Conservation (phyloP, 2,797 vertebrate species). For the Xenentodon cancila region DNA sequence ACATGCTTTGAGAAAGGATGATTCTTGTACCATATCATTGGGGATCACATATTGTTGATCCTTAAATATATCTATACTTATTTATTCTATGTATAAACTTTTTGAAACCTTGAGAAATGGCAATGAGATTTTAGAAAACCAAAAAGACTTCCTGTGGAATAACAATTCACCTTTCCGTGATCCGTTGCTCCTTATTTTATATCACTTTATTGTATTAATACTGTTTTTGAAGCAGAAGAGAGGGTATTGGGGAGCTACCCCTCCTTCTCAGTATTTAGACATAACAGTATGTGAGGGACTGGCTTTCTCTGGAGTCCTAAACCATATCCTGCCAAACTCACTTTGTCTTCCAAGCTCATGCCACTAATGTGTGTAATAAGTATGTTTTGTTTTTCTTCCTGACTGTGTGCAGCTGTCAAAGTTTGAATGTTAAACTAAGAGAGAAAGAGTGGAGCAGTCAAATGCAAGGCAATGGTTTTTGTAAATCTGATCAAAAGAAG, state of each 20-base stretch:
- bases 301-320: constrained; percentile 64
- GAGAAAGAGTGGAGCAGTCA: constrained; percentile 51
- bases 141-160: constrained; percentile 74
- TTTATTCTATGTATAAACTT: constrained; percentile 79
- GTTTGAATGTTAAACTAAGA: constrained; percentile 50
- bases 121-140: constrained; percentile 79
- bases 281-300: constrained; percentile 55
- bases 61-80: constrained; percentile 75
- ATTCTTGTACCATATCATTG: constrained; percentile 71
- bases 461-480: constrained; percentile 67
- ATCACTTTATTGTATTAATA: constrained; percentile 66
- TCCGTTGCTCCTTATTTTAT: constrained; percentile 68
- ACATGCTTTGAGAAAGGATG: constrained; percentile 60
- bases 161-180: constrained; percentile 59
- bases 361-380: constrained; percentile 60
- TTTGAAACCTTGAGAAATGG: constrained; percentile 69
- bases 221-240: constrained; percentile 58
- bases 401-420: constrained; percentile 65
- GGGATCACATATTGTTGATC: constrained; percentile 84
- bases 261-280: constrained; percentile 55
- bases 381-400: constrained; percentile 62
- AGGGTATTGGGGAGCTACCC: constrained; percentile 54
- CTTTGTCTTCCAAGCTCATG: constrained; percentile 86
- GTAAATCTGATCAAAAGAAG: constrained; percentile 55
- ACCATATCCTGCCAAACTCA: constrained; percentile 79